A percentile compares a stretch with the other conserved stretches of the same genome.
These are phyloP conservation scores for Poeciliopsis infans DNA, from an alignment of 2,797 vertebrate species.

Conservation along the genomic window DNA sequence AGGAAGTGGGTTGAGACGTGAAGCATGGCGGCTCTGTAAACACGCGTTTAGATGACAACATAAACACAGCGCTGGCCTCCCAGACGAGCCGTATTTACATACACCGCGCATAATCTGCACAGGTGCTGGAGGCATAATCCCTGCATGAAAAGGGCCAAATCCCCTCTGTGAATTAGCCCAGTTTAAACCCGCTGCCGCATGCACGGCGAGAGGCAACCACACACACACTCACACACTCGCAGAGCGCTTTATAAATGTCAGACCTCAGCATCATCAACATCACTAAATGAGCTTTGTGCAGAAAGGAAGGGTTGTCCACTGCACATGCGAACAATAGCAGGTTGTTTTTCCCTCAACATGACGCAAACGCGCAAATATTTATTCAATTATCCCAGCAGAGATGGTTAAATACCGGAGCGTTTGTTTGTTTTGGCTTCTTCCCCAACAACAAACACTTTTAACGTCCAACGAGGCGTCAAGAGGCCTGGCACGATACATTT, in stretches of 20 bases:
- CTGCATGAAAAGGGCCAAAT: slow-evolving; percentile 59
- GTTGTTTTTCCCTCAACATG: slow-evolving; percentile 6
- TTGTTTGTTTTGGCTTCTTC: not conserved
- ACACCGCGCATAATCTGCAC: slow-evolving; percentile 48
- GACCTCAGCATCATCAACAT: slow-evolving; percentile 27
- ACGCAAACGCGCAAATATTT: slow-evolving; percentile 9
- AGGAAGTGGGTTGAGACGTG: slow-evolving; percentile 67
- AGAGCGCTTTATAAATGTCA: slow-evolving; percentile 27
- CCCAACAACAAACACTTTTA: not conserved
- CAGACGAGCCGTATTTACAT: slow-evolving; percentile 42
- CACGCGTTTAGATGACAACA: slow-evolving; percentile 17
- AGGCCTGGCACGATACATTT: too few species aligned
- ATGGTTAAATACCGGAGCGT: not conserved
- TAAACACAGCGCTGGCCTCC: not conserved
- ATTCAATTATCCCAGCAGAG: not conserved
- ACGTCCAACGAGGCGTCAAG: not conserved
- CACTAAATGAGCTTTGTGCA: slow-evolving; percentile 20
- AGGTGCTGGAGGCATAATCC: slow-evolving; percentile 61
- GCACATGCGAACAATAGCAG: not conserved
- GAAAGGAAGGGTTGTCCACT: slow-evolving; percentile 1
- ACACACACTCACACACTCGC: slow-evolving; percentile 19
- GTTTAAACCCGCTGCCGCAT: slow-evolving; percentile 54
- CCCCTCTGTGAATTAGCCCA: slow-evolving; percentile 62
- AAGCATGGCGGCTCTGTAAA: slow-evolving; percentile 50
- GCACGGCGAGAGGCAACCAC: slow-evolving; percentile 34